Base-by-base conservation (phyloP, 1,140 invertebrate genomes). In the Drosophila paulistorum region DNA sequence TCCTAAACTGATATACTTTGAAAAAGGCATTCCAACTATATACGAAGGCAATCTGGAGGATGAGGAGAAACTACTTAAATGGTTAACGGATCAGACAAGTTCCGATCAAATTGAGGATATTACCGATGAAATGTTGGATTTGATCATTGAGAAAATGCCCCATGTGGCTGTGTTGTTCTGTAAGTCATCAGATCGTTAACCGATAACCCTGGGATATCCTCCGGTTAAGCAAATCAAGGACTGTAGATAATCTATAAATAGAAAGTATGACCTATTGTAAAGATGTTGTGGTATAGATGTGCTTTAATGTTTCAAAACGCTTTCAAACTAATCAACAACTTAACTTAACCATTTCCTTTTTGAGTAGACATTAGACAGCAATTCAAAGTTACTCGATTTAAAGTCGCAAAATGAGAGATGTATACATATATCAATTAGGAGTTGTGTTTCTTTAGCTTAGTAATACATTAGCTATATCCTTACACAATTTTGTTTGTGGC, bases 31-130 rank as follows among this genome's bases (percentile, higher is more conserved):
- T 92, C 97, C 95, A 82, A 97, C 95, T 26, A 93, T 97, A 35
- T 98, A 97, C 92, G 96, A 97, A 92, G 97, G 97, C 75, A 97
- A 98, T 92, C 93, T 98, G 65, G 97, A 97, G 92, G 97, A 98
- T 79, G 97, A 98, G 92, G 96, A 98, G 65, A 96, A 97, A 92
- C 96, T 98, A 7, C 92, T 98, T 1, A 95, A 95, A 75, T 98
- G 97, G 98, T 93, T 98, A 4, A 95, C 96, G 77, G 94, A 97
- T 74, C 97, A 98, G 91, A 94, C 95, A 33, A 97, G 97, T 83
- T 95, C 94, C 77, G 97, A 98, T 92, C 96, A 98, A 93, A 98
- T 98, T 83, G 97, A 98, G 93, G 97, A 98, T 85, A 95, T 98
- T 42, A 98, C 97, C 33, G 96, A 98, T 92, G 97, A 98, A 93